Base-by-base conservation (phyloP, 2,113 vertebrate species). In the Ondatra zibethicus region DNA sequence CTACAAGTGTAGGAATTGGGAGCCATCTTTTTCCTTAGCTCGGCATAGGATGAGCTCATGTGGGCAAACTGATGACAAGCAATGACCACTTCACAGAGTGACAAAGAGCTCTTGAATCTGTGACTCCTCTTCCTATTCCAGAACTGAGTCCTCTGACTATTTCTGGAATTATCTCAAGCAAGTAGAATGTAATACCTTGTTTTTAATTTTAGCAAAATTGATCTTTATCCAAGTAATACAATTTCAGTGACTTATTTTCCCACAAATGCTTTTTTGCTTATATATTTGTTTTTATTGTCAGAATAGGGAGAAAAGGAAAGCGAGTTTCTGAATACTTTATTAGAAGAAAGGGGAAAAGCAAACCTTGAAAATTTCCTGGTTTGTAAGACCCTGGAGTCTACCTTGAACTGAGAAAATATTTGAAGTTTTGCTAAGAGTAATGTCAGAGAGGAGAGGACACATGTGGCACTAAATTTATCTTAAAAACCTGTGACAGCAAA, bases 241-340 rank as follows among this genome's bases (percentile, higher is more conserved):
- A 47, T 87, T 87, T 91, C 42, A 66, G 2, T 95, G 9, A 66
- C 70, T 29, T 52, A 1, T 66, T 92, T 94, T 72, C 66, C 65
- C 76, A 90, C 50, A 66, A 92, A 63, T n/a, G 31, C 17, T 33
- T 42, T 68, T 91, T 92, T 92, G 7, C 70, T 92, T 91, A 4
- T 78, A 29, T 90, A 29, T 90, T 87, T 39, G 73, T 94, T 92
- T 94, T 96, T 91, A 19, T 88, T 87, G 1, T 85, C 75, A 96
- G 86, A 31, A 19, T 58, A 72, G 12, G 3, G 33, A 93, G 19
- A 94, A 85, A 92, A 78, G 36, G 93, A 84, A 73, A 39, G 8
- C 4, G 13, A 82, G 19, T 88, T 91, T 45, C 61, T 85, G n/a
- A 87, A 50, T 84, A 5, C 42, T 19, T 77, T 95, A 85, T 95